These are phyloP conservation scores for Eulemur macaco DNA, from an alignment of 2,113 vertebrate species.

Conservation along the genomic window DNA sequence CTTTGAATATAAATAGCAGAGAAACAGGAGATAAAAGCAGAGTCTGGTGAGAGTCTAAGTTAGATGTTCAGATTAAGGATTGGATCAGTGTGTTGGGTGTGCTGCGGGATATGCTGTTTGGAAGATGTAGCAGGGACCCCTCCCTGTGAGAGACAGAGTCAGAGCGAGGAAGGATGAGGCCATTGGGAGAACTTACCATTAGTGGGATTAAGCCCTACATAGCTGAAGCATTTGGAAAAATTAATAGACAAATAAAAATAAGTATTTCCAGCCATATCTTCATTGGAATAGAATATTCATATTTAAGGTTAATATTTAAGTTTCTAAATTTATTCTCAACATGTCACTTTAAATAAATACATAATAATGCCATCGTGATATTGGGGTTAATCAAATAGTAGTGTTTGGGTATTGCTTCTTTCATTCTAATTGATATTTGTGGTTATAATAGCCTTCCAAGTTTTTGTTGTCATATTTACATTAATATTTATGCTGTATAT, in stretches of 20 bases:
- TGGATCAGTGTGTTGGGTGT: neutral
- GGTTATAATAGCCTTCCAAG: neutral
- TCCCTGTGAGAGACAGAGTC: neutral
- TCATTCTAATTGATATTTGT: neutral
- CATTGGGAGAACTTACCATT: neutral
- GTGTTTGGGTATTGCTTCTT: neutral
- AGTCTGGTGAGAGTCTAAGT: neutral
- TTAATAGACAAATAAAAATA: neutral
- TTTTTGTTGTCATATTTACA: neutral
- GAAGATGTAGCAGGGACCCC: neutral
- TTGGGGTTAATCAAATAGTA: neutral
- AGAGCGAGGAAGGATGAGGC: neutral
- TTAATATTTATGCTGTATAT: neutral
- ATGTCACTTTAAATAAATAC: neutral
- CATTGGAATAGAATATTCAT: neutral
- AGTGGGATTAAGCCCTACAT: neutral
- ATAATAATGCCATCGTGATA: neutral
- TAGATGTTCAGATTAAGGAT: neutral
- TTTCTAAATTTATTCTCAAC: neutral
- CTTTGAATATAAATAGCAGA: neutral
- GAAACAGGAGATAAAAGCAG: neutral
- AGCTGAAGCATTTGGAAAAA: neutral
- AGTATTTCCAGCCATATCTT: neutral
- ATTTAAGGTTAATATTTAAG: neutral
- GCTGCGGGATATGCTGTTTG: neutral